phyloP scores from a whole-genome alignment of 1,140 invertebrate genomes.

The Hylaeus anthracinus region DNA sequence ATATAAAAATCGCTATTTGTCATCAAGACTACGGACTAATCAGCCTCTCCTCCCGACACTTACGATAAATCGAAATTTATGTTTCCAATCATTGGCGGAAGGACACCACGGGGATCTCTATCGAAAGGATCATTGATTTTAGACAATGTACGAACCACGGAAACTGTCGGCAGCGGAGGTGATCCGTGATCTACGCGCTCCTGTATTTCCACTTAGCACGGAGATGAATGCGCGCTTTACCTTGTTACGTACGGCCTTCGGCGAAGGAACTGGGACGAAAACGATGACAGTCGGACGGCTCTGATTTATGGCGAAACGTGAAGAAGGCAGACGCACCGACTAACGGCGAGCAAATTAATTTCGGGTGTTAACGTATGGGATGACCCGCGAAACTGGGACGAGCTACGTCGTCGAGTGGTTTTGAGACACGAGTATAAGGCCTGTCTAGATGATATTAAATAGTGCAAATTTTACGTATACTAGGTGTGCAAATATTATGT shows the following conservation, averaged over 20 bases:
- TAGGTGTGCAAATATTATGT: no score
- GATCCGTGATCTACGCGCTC: background rate
- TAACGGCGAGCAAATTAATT: conserved; percentile 25
- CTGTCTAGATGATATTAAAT: no score
- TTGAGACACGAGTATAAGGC: no score
- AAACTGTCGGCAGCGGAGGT: background rate
- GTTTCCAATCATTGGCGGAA: no score
- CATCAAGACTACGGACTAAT: no score
- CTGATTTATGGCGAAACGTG: conserved; percentile 16
- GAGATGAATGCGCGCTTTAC: conserved; percentile 14
- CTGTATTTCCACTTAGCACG: conserved; percentile 9
- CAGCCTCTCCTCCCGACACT: no score
- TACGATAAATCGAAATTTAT: no score
- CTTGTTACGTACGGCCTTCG: conserved; percentile 28
- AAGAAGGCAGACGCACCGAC: background rate
- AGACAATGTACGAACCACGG: background rate
- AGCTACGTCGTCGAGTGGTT: background rate
- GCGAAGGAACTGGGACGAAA: conserved; percentile 39
- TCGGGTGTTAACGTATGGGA: background rate
- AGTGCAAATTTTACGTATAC: no score
- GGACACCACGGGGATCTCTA: background rate
- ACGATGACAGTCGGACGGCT: conserved; percentile 13
- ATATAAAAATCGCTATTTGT: no score
- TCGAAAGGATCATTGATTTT: conserved; percentile 26
- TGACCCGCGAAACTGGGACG: background rate